These are phyloP conservation scores for Coreius guichenoti DNA, from an alignment of 2,797 vertebrate genomes.

Conservation along the genomic window DNA sequence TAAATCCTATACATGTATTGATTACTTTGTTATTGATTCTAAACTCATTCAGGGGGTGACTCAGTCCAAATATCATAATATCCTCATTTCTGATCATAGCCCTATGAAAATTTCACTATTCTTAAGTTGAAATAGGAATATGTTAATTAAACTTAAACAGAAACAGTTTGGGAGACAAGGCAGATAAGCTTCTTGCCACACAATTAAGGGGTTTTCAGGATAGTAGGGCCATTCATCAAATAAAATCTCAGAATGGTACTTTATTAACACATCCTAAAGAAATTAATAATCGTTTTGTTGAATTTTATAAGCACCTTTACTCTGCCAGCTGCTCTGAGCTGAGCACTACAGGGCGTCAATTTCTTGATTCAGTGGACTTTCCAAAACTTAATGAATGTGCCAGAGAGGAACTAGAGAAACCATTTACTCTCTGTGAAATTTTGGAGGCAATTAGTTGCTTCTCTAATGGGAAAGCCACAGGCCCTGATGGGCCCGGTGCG, in stretches of 20 bases:
- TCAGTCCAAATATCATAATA: too few species aligned
- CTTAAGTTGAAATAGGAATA: neutral
- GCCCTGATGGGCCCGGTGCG: constrained; percentile 11
- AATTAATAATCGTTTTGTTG: too few species aligned
- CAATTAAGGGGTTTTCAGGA: constrained; percentile 26
- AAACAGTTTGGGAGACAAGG: constrained; percentile 38
- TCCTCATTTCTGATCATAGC: too few species aligned
- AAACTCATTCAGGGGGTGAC: too few species aligned
- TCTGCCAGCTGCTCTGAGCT: neutral
- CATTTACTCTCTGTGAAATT: neutral
- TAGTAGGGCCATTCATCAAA: constrained; percentile 22
- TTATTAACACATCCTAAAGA: too few species aligned
- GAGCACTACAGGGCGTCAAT: neutral
- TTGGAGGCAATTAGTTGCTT: neutral
- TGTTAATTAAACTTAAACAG: constrained; percentile 22
- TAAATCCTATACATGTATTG: too few species aligned
- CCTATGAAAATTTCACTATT: too few species aligned
- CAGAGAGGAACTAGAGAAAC: neutral
- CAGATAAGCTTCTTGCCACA: constrained; percentile 8
- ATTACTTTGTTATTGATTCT: too few species aligned
- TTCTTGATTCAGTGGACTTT: neutral
- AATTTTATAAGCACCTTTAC: neutral
- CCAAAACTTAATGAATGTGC: constrained; percentile 14
- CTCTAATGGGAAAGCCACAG: neutral
- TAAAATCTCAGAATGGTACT: constrained; percentile 2